Evolutionary conservation across 1,140 invertebrate species (phyloP), one percentile per base, ranked within the genome.

Genomic region (Colletes gigas): DNA sequence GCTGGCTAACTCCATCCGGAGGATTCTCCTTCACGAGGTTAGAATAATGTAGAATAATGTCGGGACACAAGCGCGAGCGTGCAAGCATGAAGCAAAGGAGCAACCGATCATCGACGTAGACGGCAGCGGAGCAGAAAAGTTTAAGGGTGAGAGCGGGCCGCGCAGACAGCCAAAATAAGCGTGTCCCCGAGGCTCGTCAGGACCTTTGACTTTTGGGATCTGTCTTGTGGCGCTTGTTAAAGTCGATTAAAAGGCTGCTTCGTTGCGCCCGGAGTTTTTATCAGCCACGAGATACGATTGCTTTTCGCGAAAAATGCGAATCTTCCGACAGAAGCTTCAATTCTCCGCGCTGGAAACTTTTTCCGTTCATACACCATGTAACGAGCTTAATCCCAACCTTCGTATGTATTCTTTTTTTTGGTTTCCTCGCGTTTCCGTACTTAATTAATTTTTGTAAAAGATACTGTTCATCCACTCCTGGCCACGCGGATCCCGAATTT

Each of bases 81-180:
- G 44, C 55, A 50, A 74, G 78, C 77, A 67, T 82, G 81, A 84
- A 79, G 78, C 66, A 50, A 84, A 73, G 68, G 57, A 50, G 80
- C 80, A 65, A 81, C 66, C 84, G 83, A 82, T 85, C 73, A 71
- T 54, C 83, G 79, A 67, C 65, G 70, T 21, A 66, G 57, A 55
- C 54, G 39, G 75, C 84, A 76, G 19, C 63, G 75, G 62, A 78
- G 84, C 84, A 72, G 66, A 86, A 86, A 82, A 86, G 71, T 86
- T 86, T 86, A 86, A 86, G 84, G 84, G 83, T 83, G 80, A 71
- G 65, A 44, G 68, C 69, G 55, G 57, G 30, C 30, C 76, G 82
- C 52, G 75, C 80, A 82, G 70, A 50, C 83, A 72, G 66, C 41
- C 77, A 76, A 83, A 85, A 85, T 86, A 85, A 76, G 72, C 78